Conservation (phyloP, 2,888 invertebrate genomes). For the Epirrhoe tristata region DNA sequence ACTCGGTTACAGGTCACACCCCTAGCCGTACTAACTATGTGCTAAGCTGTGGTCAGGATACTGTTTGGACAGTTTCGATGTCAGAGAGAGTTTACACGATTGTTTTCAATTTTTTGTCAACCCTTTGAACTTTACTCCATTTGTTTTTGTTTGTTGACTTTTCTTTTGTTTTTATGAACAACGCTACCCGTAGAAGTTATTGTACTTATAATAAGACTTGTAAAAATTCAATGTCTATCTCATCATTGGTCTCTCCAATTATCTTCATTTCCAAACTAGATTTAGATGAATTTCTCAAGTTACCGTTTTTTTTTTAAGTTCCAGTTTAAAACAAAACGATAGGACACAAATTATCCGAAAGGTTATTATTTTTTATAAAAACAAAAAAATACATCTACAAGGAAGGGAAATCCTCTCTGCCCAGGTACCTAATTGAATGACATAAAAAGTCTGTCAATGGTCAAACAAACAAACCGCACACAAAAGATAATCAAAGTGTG, state of each 20-base stretch:
- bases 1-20: constrained; percentile 74
- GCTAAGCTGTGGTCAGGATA: constrained; percentile 43
- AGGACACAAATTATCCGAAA: not conserved
- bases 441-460: constrained; percentile 69
- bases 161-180: not conserved
- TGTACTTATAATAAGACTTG: not conserved
- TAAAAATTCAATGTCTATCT: too few species aligned
- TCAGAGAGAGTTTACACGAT: constrained; percentile 39
- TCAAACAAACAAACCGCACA: constrained; percentile 71
- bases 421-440: constrained; percentile 19
- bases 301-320: too few species aligned
- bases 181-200: not conserved
- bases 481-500: constrained; percentile 66
- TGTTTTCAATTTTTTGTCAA: constrained; percentile 31
- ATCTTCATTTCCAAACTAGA: too few species aligned
- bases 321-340: too few species aligned
- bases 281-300: too few species aligned
- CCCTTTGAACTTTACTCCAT: constrained; percentile 17
- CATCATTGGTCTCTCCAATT: too few species aligned
- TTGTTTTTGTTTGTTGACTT: not conserved
- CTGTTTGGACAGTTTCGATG: constrained; percentile 63
- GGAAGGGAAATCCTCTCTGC: not conserved
- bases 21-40: constrained; percentile 44
- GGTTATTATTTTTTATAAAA: not conserved
- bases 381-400: not conserved